Conservation (phyloP, 2,113 vertebrate genomes). For the Sorex fumeus region DNA sequence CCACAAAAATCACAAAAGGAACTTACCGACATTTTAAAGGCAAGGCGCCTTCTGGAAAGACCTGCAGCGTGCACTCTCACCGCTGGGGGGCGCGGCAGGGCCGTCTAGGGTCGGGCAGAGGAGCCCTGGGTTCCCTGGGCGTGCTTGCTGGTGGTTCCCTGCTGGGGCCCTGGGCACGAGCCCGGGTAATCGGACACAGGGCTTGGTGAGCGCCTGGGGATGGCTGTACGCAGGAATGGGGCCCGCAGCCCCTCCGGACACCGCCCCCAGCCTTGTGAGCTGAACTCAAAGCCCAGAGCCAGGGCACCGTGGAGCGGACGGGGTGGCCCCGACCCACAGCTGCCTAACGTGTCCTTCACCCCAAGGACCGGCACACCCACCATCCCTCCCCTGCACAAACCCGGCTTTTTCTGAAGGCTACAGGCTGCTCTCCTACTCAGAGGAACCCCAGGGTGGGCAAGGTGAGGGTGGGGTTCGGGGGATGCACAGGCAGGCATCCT, state of each 20-base stretch:
- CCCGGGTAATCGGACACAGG: fast-evolving
- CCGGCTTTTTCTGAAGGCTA: background rate
- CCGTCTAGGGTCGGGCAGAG: fast-evolving
- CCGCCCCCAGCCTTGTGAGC: too few relatives aligned
- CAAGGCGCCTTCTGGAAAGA: background rate
- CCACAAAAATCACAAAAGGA: background rate
- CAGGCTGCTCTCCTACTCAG: background rate
- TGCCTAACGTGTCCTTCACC: conserved; percentile 33
- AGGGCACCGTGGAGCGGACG: background rate
- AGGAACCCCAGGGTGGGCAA: background rate
- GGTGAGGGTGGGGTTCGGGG: too few relatives aligned
- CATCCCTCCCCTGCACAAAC: background rate
- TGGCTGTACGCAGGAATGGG: background rate
- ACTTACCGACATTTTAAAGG: background rate
- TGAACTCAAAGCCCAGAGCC: conserved; percentile 34
- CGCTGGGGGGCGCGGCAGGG: background rate
- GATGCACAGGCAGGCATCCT: background rate
- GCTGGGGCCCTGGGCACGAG: background rate
- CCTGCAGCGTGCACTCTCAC: background rate
- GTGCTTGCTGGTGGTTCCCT: background rate
- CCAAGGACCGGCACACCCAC: background rate
- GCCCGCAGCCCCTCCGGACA: background rate
- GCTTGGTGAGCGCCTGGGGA: background rate
- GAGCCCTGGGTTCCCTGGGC: background rate
- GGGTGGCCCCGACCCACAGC: background rate